Base-by-base conservation (phyloP, 1,140 invertebrate species). In the Drosophila littoralis region DNA sequence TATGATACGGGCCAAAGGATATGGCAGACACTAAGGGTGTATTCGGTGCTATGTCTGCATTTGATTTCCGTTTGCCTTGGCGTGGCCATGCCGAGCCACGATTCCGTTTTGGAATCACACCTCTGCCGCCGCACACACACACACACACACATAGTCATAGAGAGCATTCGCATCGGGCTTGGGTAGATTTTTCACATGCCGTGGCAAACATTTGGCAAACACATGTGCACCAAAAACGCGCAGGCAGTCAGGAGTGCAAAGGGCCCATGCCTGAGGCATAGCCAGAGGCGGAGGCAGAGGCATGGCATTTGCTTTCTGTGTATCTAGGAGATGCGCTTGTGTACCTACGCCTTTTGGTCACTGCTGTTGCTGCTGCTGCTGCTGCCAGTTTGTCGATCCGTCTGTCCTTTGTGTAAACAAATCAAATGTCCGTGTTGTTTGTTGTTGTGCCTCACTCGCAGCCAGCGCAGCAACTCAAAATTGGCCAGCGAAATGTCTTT, bases 131-230 rank as follows among this genome's bases (percentile, higher is more conserved):
- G 61, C 77, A 74, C 81, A 77, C 77, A 52, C 63, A 78, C 46
- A 65, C 63, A 51, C 32, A 42, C 8, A 72, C 32, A 55, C 45
- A 60, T 3, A 40, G 22, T 12, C 9, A 40, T 12, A 45, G 42
- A 51, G 55, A 73, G 60, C 69, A 66, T 38, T 65, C 50, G 70
- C 54, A 57, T 42, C 69, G 54, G 51, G 35, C 52, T 50, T 69
- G 66, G 58, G 73, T 77, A 77, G 83, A 86, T 86, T 79, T 86
- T 86, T 86, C 83, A 86, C 82, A 86, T 88, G 82, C 83, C 82
- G 79, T 88, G 79, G 82, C 82, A 89, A 88, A 89, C 83, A 88
- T 89, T 88, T 88, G 83, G 83, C 83, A 86, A 75, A 88, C 83
- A 88, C 84, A 88, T 88, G 83, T 81, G 66, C 63, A 59, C 55